A percentile compares a stretch with the other conserved stretches of the same genome.
Conservation (phyloP, 2,797 vertebrate species). For the Propithecus perrieri region DNA sequence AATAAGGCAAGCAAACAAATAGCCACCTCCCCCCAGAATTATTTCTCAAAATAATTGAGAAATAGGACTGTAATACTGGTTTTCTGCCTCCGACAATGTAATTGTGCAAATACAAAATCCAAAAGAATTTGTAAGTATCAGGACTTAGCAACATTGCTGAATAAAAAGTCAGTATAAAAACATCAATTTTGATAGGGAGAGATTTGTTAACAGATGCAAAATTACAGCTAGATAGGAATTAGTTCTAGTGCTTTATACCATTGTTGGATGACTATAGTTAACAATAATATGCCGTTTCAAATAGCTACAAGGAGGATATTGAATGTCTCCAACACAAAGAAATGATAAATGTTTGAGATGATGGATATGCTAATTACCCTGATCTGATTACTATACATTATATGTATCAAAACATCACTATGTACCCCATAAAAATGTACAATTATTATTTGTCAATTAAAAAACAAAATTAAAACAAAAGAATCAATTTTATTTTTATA, state of each 20-base stretch:
- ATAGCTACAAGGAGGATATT: too few relatives aligned
- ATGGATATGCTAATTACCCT: too few relatives aligned
- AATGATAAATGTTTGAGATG: too few relatives aligned
- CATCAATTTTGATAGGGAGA: neutral
- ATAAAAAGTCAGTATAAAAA: neutral
- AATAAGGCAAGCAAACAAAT: slow-evolving; percentile 15
- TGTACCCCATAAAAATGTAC: neutral
- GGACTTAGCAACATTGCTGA: neutral
- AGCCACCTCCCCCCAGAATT: neutral
- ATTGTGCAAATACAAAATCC: neutral
- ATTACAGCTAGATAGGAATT: too few relatives aligned
- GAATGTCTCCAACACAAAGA: too few relatives aligned
- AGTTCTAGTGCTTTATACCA: too few relatives aligned
- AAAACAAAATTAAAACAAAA: neutral
- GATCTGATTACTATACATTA: too few relatives aligned
- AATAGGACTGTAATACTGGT: neutral
- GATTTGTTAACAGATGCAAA: neutral
- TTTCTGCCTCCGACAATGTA: neutral
- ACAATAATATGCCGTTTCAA: too few relatives aligned
- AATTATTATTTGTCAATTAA: neutral
- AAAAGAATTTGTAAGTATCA: neutral
- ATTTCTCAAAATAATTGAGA: slow-evolving; percentile 12
- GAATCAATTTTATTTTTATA: neutral
- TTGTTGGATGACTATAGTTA: too few relatives aligned
- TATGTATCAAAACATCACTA: too few relatives aligned